These are phyloP conservation scores for Camponotus fellah DNA, from an alignment of 2,888 invertebrate species.

Conservation along the genomic window DNA sequence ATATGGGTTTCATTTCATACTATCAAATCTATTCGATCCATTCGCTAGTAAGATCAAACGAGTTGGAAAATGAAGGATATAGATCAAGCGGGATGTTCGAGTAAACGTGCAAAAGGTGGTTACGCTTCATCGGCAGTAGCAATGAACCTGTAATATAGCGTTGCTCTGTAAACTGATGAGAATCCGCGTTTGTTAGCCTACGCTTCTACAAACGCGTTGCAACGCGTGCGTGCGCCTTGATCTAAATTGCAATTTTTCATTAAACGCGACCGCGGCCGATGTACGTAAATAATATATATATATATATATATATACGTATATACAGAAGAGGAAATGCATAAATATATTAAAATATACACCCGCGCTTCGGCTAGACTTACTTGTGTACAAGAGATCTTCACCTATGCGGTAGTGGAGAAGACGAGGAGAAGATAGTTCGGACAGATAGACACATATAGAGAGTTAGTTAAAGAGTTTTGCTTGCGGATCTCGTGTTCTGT, in stretches of 20 bases:
- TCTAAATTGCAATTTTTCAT: conserved; percentile 45
- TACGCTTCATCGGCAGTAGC: conserved; percentile 58
- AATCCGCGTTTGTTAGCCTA: conserved; percentile 70
- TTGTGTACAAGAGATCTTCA: conserved; percentile 89
- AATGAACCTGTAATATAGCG: conserved; percentile 68
- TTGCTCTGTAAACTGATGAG: conserved; percentile 78
- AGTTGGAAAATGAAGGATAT: conserved; percentile 3
- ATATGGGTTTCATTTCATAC: background rate
- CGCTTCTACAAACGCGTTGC: conserved; percentile 33
- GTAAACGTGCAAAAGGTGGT: conserved; percentile 61
- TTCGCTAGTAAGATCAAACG: conserved; percentile 9
- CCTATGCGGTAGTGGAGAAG: conserved; percentile 85
- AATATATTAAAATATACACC: conserved; percentile 62
- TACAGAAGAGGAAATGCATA: conserved; percentile 46
- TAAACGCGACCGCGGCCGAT: conserved; percentile 53
- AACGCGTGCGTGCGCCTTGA: conserved; percentile 57
- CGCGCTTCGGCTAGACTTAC: conserved; percentile 87
- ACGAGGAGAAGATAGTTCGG: conserved; percentile 81
- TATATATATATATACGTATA: conserved; percentile 8
- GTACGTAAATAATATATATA: conserved; percentile 36
- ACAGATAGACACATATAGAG: conserved; percentile 84
- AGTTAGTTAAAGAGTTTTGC: conserved; percentile 72
- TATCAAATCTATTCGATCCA: background rate
- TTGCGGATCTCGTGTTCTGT: conserved; percentile 59
- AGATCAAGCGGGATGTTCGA: conserved; percentile 34